phyloP scores from a whole-genome alignment of 2,797 vertebrate species.

The Capromys pilorides region DNA sequence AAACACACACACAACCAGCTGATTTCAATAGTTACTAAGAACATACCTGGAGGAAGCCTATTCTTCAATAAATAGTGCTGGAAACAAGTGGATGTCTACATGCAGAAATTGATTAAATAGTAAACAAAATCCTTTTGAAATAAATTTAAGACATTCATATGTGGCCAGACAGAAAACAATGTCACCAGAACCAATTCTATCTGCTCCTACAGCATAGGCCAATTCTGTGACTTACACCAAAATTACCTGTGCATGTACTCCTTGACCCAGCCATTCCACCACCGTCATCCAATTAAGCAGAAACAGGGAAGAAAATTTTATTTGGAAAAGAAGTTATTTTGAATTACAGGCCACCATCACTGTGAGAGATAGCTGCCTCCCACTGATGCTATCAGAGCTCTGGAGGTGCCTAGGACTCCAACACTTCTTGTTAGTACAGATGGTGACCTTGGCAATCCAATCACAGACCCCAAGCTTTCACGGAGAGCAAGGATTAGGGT shows the following conservation, averaged over 20 bases:
- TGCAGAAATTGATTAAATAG: not conserved
- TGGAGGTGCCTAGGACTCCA: not conserved
- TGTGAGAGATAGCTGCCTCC: not conserved
- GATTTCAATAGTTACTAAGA: not conserved
- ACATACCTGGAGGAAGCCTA: not conserved
- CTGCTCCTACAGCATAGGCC: not conserved
- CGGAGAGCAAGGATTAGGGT: not conserved
- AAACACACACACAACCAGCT: not conserved
- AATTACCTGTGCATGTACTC: not conserved
- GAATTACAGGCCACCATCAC: not conserved
- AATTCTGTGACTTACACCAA: not conserved
- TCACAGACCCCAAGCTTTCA: not conserved
- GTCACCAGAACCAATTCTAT: not conserved
- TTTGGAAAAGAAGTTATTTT: not conserved
- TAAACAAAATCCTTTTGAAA: slow-evolving; percentile 9
- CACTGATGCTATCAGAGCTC: not conserved
- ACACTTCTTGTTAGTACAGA: not conserved
- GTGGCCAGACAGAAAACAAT: not conserved
- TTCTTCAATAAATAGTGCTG: not conserved
- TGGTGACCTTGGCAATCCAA: not conserved
- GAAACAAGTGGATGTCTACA: not conserved
- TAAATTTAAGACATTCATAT: not conserved
- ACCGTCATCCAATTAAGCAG: not conserved
- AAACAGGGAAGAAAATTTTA: not conserved
- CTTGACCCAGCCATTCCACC: not conserved